Conservation (phyloP, 2,113 vertebrate genomes). For the Hyaena hyaena region DNA sequence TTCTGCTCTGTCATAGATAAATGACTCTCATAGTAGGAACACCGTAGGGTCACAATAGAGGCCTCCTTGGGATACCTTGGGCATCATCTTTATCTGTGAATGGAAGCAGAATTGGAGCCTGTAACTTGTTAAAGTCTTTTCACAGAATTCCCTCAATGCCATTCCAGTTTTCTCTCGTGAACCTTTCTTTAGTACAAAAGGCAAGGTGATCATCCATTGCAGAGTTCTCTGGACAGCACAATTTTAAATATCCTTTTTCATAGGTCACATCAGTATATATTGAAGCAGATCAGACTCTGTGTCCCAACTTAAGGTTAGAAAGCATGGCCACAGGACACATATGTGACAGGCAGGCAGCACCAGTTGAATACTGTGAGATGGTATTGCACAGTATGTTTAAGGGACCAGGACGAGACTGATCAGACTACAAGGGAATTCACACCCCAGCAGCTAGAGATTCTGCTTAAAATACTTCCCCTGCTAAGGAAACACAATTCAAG, state of each 20-base stretch:
- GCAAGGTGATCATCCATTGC: neutral
- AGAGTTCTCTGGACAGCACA: neutral
- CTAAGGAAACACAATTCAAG: slow-evolving; percentile 28
- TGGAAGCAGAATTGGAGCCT: neutral
- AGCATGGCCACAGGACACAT: neutral
- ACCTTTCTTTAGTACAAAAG: neutral
- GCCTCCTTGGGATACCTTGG: neutral
- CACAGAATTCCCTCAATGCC: neutral
- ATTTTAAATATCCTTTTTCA: slow-evolving; percentile 1
- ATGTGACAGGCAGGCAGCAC: neutral
- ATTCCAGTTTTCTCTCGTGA: neutral
- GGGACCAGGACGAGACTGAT: neutral
- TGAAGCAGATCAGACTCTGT: neutral
- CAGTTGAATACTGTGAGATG: neutral
- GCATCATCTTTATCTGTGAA: neutral
- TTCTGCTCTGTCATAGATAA: neutral
- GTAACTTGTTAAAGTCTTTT: neutral
- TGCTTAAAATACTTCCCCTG: neutral
- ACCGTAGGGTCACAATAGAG: neutral
- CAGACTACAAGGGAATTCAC: neutral
- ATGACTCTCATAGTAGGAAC: neutral
- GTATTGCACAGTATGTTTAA: neutral
- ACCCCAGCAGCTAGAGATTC: neutral
- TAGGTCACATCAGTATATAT: neutral
- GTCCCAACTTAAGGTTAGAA: neutral